Evolutionary conservation across 53 echinoderm and acorn worm genomes (phyloP).

Genomic region (Holothuria leucospilota): DNA sequence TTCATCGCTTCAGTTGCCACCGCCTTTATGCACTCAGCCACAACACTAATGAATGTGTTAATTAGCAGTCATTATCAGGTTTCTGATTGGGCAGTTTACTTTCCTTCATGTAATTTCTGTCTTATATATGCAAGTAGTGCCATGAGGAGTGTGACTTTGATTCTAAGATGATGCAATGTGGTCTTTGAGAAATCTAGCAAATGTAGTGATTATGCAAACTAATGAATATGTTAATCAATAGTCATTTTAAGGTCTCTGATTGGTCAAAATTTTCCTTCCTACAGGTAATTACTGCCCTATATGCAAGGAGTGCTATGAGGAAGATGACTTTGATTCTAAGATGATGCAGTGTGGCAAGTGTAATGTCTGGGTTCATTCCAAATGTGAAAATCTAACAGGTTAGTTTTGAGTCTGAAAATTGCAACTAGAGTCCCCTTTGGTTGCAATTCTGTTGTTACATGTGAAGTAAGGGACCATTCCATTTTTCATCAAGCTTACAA

Average conservation of each 20-base stretch:
- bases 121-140: slow-evolving; percentile 51
- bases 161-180: slow-evolving; percentile 99
- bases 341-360: slow-evolving; percentile 97
- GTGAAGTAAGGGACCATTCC: too few species aligned
- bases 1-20: too few species aligned
- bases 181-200: slow-evolving; percentile 92
- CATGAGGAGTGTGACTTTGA: slow-evolving; percentile 84
- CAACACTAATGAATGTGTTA: too few species aligned
- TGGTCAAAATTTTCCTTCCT: not conserved
- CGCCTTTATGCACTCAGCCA: too few species aligned
- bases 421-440: too few species aligned
- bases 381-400: slow-evolving; percentile 96
- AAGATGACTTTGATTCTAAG: slow-evolving; percentile 93
- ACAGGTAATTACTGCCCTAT: slow-evolving; percentile 96
- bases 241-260: not conserved
- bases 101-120: slow-evolving; percentile 79
- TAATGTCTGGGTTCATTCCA: slow-evolving; percentile 89
- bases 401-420: not conserved
- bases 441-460: too few species aligned
- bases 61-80: not conserved
- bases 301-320: slow-evolving; percentile 94
- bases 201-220: too few species aligned
- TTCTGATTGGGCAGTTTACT: not conserved
- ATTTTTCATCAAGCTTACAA: too few species aligned
- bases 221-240: not conserved